Percentiles rank a stretch among this genome's conserved stretches.
phyloP scores from a whole-genome alignment of 2,797 vertebrate genomes.

The Paratrypauchen microcephalus region DNA sequence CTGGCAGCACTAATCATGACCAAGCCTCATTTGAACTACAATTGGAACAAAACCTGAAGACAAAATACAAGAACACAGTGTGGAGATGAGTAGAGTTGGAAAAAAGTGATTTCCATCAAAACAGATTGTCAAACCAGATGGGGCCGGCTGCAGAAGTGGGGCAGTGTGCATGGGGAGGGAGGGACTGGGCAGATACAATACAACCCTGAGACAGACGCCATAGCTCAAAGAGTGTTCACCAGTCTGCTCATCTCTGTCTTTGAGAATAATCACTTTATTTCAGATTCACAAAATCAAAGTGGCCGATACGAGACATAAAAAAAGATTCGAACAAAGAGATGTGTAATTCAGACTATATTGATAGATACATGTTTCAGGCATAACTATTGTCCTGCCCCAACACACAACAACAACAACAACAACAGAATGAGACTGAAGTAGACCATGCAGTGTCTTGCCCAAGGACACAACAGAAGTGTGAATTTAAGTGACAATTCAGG shows the following conservation, averaged over 20 bases:
- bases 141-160: conserved; percentile 74
- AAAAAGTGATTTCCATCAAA: conserved; percentile 78
- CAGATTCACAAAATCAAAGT: conserved; percentile 26
- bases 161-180: conserved; percentile 62
- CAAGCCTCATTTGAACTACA: conserved; percentile 61
- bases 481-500: too few species aligned
- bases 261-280: conserved; percentile 45
- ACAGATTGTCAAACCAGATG: conserved; percentile 84
- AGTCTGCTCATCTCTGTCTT: conserved; percentile 48
- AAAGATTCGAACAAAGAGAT: neutral
- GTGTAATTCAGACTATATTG: neutral
- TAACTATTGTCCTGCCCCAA: neutral
- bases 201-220: conserved; percentile 47
- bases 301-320: neutral
- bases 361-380: neutral
- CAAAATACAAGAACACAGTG: conserved; percentile 51
- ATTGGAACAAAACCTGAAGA: conserved; percentile 69
- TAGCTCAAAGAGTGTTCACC: conserved; percentile 53
- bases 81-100: conserved; percentile 51
- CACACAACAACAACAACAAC: too few species aligned
- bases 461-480: neutral
- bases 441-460: neutral
- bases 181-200: conserved; percentile 71
- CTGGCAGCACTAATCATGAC: conserved; percentile 64
- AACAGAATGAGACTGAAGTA: neutral